Percentiles rank a stretch among this genome's conserved stretches.
Evolutionary conservation across 2,113 vertebrate genomes (phyloP).

Genomic region (Eclectus roratus): DNA sequence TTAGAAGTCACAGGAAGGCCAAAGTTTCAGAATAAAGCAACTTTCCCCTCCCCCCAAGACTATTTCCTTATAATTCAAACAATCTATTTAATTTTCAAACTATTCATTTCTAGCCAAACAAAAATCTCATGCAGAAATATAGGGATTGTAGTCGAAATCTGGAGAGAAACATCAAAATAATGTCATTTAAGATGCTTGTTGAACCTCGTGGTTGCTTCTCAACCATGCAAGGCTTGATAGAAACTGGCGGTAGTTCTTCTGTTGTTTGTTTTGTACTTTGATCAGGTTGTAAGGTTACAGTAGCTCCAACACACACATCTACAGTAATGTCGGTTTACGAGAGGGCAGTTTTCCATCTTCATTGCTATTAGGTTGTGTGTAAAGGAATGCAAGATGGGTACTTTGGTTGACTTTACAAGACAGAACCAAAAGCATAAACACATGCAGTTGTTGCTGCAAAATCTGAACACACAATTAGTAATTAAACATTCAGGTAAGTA

Average conservation of each 20-base stretch:
- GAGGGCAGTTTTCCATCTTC: not conserved
- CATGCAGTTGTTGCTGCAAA: not conserved
- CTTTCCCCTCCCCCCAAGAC: not conserved
- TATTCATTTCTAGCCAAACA: not conserved
- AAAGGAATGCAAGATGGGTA: not conserved
- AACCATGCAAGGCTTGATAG: not conserved
- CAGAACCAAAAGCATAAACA: not conserved
- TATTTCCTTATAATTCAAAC: constrained; percentile 10
- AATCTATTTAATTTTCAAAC: not conserved
- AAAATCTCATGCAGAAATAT: not conserved
- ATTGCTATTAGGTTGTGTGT: not conserved
- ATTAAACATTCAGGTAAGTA: not conserved
- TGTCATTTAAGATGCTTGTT: not conserved
- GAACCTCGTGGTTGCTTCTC: not conserved
- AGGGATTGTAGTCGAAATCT: not conserved
- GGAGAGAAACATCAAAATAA: not conserved
- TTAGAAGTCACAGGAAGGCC: not conserved
- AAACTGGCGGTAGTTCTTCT: not conserved
- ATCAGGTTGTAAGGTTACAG: not conserved
- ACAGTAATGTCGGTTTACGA: not conserved
- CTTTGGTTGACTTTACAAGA: not conserved
- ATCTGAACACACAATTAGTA: not conserved
- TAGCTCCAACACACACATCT: not conserved
- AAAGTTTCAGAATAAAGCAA: constrained; percentile 16
- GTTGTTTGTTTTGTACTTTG: not conserved